Percentiles rank a stretch among this genome's conserved stretches.
Evolutionary conservation across 2,888 invertebrate species (phyloP).

Genomic region (Stenichneumon culpator): DNA sequence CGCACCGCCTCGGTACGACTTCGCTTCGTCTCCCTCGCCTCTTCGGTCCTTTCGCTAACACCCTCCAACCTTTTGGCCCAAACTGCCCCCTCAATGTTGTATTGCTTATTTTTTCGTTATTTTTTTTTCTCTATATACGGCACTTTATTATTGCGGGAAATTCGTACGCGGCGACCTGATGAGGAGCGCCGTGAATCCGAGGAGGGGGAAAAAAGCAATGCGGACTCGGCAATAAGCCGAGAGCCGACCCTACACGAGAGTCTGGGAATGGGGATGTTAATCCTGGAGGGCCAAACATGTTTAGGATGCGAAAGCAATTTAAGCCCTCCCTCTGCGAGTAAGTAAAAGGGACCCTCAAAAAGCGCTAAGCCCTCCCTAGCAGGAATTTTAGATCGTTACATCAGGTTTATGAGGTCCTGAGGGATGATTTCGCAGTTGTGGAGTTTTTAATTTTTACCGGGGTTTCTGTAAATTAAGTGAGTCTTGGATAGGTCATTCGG

Average conservation of each 20-base stretch:
- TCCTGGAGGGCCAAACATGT: neutral
- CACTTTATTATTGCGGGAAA: conserved; percentile 58
- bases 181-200: conserved; percentile 19
- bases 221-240: neutral
- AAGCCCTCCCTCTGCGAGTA: no score
- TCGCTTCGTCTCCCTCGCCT: conserved; percentile 37
- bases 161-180: conserved; percentile 43
- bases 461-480: no score
- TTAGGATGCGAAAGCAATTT: neutral
- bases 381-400: no score
- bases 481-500: no score
- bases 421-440: no score
- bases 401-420: no score
- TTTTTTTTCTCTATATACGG: conserved; percentile 28
- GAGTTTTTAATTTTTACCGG: no score
- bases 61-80: neutral
- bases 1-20: conserved; percentile 26
- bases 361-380: no score
- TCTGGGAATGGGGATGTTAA: neutral
- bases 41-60: conserved; percentile 36
- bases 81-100: conserved; percentile 19
- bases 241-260: neutral
- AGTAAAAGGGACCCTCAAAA: no score
- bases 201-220: neutral
- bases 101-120: conserved; percentile 10